Percentiles rank a stretch among this genome's conserved stretches.
These are phyloP conservation scores for Corythornis cristatus DNA, from an alignment of 2,113 vertebrate species.

Conservation along the genomic window DNA sequence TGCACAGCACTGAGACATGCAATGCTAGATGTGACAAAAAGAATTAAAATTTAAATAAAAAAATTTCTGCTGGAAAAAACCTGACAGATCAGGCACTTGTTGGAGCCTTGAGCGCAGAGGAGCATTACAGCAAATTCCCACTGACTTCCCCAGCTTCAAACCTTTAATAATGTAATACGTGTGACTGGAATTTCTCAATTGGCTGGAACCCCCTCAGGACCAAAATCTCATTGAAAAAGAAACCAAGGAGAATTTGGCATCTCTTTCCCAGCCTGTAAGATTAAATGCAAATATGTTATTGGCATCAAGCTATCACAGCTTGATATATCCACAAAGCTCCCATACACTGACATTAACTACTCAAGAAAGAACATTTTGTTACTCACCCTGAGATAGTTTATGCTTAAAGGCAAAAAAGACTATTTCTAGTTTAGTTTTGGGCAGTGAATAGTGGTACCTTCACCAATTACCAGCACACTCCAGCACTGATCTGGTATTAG, in stretches of 20 bases:
- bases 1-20: background rate
- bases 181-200: slow-evolving; percentile 33
- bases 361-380: slow-evolving; percentile 58
- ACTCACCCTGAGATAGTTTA: slow-evolving; percentile 10
- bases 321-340: slow-evolving; percentile 39
- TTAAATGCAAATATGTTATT: slow-evolving; percentile 61
- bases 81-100: background rate
- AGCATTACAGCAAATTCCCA: background rate
- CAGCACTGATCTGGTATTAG: background rate
- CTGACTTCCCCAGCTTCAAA: background rate
- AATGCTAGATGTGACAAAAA: fast-evolving
- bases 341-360: slow-evolving; percentile 48
- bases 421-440: background rate
- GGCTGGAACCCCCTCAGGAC: slow-evolving; percentile 9
- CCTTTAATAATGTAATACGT: background rate
- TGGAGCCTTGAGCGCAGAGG: background rate
- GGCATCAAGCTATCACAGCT: slow-evolving; percentile 48
- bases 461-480: background rate
- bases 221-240: slow-evolving; percentile 43
- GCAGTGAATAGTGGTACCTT: background rate
- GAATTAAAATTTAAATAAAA: no score
- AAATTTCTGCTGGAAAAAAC: background rate
- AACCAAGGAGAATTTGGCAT: slow-evolving; percentile 44
- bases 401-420: slow-evolving; percentile 14
- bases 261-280: slow-evolving; percentile 3